Percentiles rank a stretch among this genome's conserved stretches.
phyloP scores from a whole-genome alignment of 2,113 vertebrate species.

The Corynorhinus townsendii region DNA sequence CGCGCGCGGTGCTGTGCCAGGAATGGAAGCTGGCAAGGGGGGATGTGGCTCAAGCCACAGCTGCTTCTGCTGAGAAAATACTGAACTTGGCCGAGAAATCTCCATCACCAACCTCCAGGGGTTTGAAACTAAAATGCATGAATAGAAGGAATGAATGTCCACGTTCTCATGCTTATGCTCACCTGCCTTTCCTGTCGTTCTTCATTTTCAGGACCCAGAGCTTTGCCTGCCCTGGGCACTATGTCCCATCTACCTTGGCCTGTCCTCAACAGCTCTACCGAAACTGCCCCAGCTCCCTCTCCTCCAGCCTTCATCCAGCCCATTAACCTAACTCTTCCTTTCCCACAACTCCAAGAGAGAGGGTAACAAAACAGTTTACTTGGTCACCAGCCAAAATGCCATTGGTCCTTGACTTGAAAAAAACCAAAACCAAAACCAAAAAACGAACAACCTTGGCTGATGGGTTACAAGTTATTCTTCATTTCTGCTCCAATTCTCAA shows the following conservation, averaged over 20 bases:
- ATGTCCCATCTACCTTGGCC: rapidly evolving
- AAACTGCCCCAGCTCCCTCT: not conserved
- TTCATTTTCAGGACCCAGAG: not conserved
- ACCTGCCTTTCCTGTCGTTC: too few species aligned
- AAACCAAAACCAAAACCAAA: not conserved
- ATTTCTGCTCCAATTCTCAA: not conserved
- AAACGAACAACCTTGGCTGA: not conserved
- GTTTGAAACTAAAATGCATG: not conserved
- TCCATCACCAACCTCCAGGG: not conserved
- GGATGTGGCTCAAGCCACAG: not conserved
- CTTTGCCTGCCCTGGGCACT: too few species aligned
- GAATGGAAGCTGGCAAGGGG: not conserved
- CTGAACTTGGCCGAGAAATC: not conserved
- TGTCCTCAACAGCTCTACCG: not conserved
- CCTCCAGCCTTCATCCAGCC: not conserved
- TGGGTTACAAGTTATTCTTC: not conserved
- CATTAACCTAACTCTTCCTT: not conserved
- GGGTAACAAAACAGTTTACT: not conserved
- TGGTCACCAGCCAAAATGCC: not conserved
- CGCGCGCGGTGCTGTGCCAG: not conserved
- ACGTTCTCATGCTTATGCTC: rapidly evolving
- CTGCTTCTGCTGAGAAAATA: not conserved
- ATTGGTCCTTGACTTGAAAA: not conserved
- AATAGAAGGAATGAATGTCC: not conserved
- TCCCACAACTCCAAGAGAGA: not conserved